phyloP scores from a whole-genome alignment of 2,113 vertebrate species.

The Serilophus lunatus region DNA sequence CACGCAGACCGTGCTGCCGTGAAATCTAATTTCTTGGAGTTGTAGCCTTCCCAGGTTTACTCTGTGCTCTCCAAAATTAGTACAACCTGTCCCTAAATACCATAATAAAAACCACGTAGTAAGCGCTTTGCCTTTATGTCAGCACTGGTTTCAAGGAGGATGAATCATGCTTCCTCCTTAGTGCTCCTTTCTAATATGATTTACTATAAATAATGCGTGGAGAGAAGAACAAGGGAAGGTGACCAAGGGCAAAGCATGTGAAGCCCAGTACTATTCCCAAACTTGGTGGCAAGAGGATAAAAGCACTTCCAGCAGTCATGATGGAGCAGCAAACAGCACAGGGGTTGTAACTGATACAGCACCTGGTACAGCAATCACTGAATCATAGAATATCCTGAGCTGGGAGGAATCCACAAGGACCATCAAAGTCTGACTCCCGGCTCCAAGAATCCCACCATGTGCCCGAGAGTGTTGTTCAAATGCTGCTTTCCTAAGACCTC shows the following conservation, averaged over 20 bases:
- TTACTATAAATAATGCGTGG: conserved; percentile 71
- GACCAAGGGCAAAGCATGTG: not conserved
- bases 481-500: not conserved
- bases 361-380: not conserved
- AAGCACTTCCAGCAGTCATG: rapidly evolving
- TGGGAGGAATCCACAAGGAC: not conserved
- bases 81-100: conserved; percentile 67
- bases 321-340: rapidly evolving
- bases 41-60: not conserved
- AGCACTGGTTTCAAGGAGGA: conserved; percentile 63
- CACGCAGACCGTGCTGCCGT: not conserved
- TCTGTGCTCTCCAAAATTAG: conserved; percentile 33
- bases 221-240: not conserved
- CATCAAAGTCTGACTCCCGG: not conserved
- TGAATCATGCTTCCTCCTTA: conserved; percentile 74
- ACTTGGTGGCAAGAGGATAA: not conserved
- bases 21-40: conserved; percentile 24
- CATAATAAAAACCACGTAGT: conserved; percentile 53
- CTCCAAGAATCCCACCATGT: not conserved
- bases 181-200: conserved; percentile 65
- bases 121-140: conserved; percentile 69
- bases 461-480: not conserved
- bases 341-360: rapidly evolving
- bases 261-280: not conserved
- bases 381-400: not conserved